A percentile compares a stretch with the other conserved stretches of the same genome.
phyloP scores from a whole-genome alignment of 1,140 invertebrate genomes.

The Euwallacea fornicatus region DNA sequence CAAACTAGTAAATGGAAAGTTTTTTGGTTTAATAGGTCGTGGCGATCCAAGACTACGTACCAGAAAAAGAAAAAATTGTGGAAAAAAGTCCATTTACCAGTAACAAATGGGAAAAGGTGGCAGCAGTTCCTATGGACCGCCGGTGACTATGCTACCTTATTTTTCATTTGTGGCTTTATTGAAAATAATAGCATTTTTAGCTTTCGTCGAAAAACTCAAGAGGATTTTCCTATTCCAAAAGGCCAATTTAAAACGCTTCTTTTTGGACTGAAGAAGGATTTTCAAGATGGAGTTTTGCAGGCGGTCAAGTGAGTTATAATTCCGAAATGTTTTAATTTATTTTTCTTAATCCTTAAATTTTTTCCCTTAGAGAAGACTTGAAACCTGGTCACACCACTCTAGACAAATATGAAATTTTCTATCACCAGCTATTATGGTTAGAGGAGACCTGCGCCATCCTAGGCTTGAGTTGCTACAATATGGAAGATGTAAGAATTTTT shows the following conservation, averaged over 20 bases:
- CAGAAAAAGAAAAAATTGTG: slow-evolving; percentile 8
- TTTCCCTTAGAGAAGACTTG: background rate
- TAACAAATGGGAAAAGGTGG: slow-evolving; percentile 28
- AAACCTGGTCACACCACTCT: background rate
- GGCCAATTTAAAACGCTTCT: slow-evolving; percentile 4
- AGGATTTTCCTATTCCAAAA: slow-evolving; percentile 12
- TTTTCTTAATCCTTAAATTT: slow-evolving; percentile 8
- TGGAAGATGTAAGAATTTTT: slow-evolving; percentile 43
- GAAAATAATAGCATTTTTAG: background rate
- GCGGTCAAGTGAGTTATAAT: slow-evolving; percentile 12
- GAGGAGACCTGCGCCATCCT: slow-evolving; percentile 42
- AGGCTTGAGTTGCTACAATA: slow-evolving; percentile 45
- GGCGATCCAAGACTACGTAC: slow-evolving; percentile 6
- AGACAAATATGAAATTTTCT: slow-evolving; percentile 11
- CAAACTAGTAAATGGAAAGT: too few species aligned
- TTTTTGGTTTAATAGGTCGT: slow-evolving; percentile 4
- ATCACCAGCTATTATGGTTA: slow-evolving; percentile 47
- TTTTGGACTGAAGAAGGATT: slow-evolving; percentile 15
- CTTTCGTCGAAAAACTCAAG: background rate
- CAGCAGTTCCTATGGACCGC: too few species aligned
- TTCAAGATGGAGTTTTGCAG: slow-evolving; percentile 11
- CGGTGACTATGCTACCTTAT: too few species aligned
- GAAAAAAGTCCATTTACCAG: slow-evolving; percentile 39
- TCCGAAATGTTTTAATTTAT: background rate
- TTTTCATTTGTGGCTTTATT: background rate